These are phyloP conservation scores for Drosophila melanogaster DNA, from an alignment of 1,140 invertebrate species.

Conservation along the genomic window DNA sequence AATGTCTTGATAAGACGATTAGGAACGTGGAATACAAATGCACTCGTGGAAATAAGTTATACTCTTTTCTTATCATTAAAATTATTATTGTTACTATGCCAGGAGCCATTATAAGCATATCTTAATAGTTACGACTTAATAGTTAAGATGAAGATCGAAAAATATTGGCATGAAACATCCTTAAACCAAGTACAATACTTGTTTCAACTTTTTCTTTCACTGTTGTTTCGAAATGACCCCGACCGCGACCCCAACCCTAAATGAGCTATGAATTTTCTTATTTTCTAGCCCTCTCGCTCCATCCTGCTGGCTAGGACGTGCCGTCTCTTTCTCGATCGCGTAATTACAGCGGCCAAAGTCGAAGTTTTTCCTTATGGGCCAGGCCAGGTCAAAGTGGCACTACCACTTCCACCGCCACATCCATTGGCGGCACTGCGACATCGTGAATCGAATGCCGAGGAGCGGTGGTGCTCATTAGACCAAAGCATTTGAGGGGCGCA, in stretches of 20 bases:
- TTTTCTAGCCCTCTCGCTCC: constrained; percentile 7
- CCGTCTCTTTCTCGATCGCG: constrained; percentile 33
- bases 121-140: too few species aligned
- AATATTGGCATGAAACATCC: too few species aligned
- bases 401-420: constrained; percentile 10
- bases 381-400: constrained; percentile 32
- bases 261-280: constrained; percentile 64
- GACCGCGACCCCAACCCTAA: constrained; percentile 52
- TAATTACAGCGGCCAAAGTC: constrained; percentile 72
- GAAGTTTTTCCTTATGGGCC: constrained; percentile 69
- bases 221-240: constrained; percentile 51
- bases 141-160: too few species aligned
- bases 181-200: background rate
- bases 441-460: constrained; percentile 10
- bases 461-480: constrained; percentile 77
- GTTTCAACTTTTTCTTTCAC: background rate
- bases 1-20: background rate
- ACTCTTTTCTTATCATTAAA: too few species aligned
- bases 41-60: background rate
- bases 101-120: too few species aligned
- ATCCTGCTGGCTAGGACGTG: background rate
- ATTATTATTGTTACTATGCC: too few species aligned
- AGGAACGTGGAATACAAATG: background rate
- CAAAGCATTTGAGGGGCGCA: constrained; percentile 67
- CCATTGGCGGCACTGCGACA: constrained; percentile 11